Conservation (phyloP, 2,888 invertebrate species). For the Diploptera punctata region DNA sequence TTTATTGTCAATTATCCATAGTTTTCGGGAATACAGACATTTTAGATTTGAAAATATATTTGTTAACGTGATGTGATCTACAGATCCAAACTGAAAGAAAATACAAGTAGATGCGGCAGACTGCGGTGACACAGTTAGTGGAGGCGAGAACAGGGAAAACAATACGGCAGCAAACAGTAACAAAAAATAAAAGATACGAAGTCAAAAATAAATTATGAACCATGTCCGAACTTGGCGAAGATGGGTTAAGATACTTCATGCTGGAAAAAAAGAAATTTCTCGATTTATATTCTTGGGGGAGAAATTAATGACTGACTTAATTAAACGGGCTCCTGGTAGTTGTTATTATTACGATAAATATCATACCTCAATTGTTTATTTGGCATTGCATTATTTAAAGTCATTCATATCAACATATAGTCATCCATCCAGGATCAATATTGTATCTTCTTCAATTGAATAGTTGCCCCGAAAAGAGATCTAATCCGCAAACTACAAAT, state of each 20-base stretch:
- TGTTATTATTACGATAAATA: not conserved
- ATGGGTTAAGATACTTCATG: not conserved
- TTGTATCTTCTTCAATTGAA: no score
- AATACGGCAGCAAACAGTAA: slow-evolving; percentile 14
- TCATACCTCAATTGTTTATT: not conserved
- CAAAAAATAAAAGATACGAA: not conserved
- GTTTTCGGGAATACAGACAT: no score
- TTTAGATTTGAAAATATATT: no score
- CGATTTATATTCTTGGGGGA: not conserved
- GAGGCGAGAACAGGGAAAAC: slow-evolving; percentile 3
- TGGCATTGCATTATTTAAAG: no score
- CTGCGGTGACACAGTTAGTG: not conserved
- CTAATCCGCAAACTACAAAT: no score
- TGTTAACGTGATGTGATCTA: no score
- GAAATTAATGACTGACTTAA: not conserved
- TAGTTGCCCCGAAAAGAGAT: no score
- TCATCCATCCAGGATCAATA: no score
- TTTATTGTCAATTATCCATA: no score
- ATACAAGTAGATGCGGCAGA: not conserved
- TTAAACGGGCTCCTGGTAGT: not conserved
- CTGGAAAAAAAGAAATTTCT: not conserved
- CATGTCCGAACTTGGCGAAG: not conserved
- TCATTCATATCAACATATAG: no score
- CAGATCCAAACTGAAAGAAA: no score
- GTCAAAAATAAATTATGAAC: not conserved